Evolutionary conservation across 2,888 invertebrate species (phyloP).

Genomic region (Morpho helenor): DNA sequence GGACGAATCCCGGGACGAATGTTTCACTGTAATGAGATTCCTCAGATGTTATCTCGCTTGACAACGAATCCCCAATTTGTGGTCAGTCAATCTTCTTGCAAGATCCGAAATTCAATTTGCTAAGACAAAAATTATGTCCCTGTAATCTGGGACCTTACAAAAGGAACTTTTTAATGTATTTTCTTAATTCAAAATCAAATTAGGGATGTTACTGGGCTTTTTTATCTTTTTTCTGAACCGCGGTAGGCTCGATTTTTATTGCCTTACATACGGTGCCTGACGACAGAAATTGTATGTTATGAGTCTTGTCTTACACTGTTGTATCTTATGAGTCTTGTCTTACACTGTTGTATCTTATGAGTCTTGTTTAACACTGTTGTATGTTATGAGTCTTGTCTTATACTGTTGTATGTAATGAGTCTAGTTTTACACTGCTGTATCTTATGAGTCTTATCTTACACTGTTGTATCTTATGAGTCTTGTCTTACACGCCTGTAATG

Average conservation of each 20-base stretch:
- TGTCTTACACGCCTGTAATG: no score
- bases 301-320: no score
- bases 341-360: no score
- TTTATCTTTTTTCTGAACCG: slow-evolving; percentile 20
- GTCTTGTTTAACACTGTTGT: no score
- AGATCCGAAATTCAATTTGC: slow-evolving; percentile 63
- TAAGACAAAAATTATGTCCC: slow-evolving; percentile 65
- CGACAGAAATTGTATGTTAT: no score
- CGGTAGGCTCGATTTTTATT: neutral
- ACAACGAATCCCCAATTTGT: slow-evolving; percentile 75
- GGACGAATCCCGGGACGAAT: slow-evolving; percentile 47
- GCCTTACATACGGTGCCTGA: no score
- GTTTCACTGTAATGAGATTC: slow-evolving; percentile 73
- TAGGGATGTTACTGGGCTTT: slow-evolving; percentile 15
- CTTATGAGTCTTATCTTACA: no score
- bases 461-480: no score
- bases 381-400: no score
- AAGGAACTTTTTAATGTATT: slow-evolving; percentile 27
- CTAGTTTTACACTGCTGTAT: no score
- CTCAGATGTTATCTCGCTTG: slow-evolving; percentile 69
- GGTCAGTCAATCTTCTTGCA: slow-evolving; percentile 67
- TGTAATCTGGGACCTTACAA: slow-evolving; percentile 41
- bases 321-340: no score
- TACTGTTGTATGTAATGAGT: no score
- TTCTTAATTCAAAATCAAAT: slow-evolving; percentile 15